These are phyloP conservation scores for Drosophila miranda DNA, from an alignment of 1,140 invertebrate genomes.

Conservation along the genomic window DNA sequence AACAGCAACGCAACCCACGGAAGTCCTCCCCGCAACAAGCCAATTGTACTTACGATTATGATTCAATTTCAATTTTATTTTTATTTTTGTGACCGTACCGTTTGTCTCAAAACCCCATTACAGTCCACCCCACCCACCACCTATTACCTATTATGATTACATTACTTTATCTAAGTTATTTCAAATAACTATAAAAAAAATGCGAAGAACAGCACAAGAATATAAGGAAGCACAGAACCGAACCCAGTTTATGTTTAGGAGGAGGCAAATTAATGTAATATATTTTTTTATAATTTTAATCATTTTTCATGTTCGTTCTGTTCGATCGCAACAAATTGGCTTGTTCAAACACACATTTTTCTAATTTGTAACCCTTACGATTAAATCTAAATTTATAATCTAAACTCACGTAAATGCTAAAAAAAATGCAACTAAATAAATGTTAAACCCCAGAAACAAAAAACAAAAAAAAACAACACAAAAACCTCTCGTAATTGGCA, in stretches of 20 bases:
- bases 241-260: slow-evolving; percentile 54
- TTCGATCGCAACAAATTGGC: slow-evolving; percentile 64
- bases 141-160: slow-evolving; percentile 23
- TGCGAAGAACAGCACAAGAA: slow-evolving; percentile 21
- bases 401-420: slow-evolving; percentile 66
- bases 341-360: slow-evolving; percentile 65
- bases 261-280: slow-evolving; percentile 45
- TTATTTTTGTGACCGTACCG: slow-evolving; percentile 15
- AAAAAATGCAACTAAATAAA: slow-evolving; percentile 79
- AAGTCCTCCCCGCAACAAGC: slow-evolving; percentile 53
- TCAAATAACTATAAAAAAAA: slow-evolving; percentile 77
- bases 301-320: slow-evolving; percentile 17
- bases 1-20: slow-evolving; percentile 33
- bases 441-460: slow-evolving; percentile 75
- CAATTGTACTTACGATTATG: slow-evolving; percentile 69
- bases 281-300: slow-evolving; percentile 61
- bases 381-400: slow-evolving; percentile 68
- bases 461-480: slow-evolving; percentile 41
- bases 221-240: slow-evolving; percentile 18
- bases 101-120: not conserved
- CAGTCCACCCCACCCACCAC: not conserved
- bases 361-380: slow-evolving; percentile 70
- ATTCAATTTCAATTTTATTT: slow-evolving; percentile 32
- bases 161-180: slow-evolving; percentile 66
- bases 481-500: slow-evolving; percentile 52